Base-by-base conservation (phyloP, 2,113 vertebrate genomes). In the Silurus asotus region DNA sequence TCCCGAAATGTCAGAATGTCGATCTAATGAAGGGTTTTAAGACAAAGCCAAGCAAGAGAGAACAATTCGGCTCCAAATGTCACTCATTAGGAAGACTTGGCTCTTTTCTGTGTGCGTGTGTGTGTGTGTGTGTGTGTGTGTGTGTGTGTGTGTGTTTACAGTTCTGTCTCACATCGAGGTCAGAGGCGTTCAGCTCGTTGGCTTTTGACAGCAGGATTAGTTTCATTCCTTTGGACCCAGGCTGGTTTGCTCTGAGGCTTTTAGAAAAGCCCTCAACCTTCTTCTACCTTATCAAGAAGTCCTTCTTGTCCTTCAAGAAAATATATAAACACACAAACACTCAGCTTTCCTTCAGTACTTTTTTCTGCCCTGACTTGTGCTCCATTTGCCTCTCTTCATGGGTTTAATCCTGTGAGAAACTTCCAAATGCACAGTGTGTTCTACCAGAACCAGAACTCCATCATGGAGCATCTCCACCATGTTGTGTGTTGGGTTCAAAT, bases 1-100 rank as follows among this genome's bases (percentile, higher is more conserved):
- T 94, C 92, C 88, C 87, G 87, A 95, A 95, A 94, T 93, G 94
- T 91, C 93, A 94, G 89, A 74, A 93, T 93, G 93, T 89, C 91
- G 92, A 90, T 80, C 83, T 89, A 90, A 92, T 91, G 82, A 87
- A 55, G 25, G 49, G 84, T 45, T 70, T 85, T 70, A 37, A 87
- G 69, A 84, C 81, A 84, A 86, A 84, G 79, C 82, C 58, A 59
- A 62, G 87, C 25, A 78, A 61, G 37, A n/a, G 53, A 86, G 74
- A 75, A 20, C 45, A 86, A 81, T 20, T 3, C 56, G 14, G 37
- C 65, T 74, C 53, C 83, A 90, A 87, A 90, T 90, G 85, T 80
- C 79, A 87, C 70, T 80, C 86, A 74, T 75, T 89, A 87, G 78
- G 76, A 45, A 81, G 74, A 64, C n/a, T 65, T 17, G 45, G 61